Conservation (phyloP, 30 jellyfish, hydroid and myxozoan genomes). For the Pelagia noctiluca region DNA sequence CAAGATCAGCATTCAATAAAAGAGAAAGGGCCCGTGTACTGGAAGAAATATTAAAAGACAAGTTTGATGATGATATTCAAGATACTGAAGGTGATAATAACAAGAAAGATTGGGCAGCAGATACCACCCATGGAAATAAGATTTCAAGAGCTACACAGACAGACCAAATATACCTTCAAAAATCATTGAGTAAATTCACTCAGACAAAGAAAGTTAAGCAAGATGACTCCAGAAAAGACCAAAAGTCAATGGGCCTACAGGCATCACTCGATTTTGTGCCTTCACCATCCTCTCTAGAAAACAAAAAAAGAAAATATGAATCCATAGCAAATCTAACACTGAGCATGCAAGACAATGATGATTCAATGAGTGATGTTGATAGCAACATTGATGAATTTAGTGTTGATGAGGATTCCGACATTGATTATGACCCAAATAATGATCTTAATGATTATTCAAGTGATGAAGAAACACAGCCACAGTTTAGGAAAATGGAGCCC, state of each 20-base stretch:
- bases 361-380: conserved; percentile 46
- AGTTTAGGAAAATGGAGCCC: conserved; percentile 52
- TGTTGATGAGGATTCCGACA: conserved; percentile 26
- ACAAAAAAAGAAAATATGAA: conserved; percentile 32
- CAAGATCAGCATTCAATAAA: too few species aligned
- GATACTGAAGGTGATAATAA: conserved; percentile 7
- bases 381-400: conserved; percentile 33
- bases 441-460: conserved; percentile 19
- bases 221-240: conserved; percentile 17
- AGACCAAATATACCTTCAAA: conserved; percentile 17
- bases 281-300: conserved; percentile 39
- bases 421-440: conserved; percentile 34
- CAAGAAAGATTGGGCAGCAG: conserved; percentile 40
- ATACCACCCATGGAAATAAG: conserved; percentile 24
- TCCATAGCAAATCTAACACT: conserved; percentile 26
- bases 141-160: conserved; percentile 40
- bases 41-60: conserved; percentile 37
- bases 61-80: conserved; percentile 13
- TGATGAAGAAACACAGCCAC: conserved; percentile 36
- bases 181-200: conserved; percentile 20
- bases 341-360: conserved; percentile 39
- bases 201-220: conserved; percentile 31
- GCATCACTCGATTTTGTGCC: conserved; percentile 36
- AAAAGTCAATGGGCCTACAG: conserved; percentile 12
- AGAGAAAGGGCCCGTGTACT: conserved; percentile 16